Evolutionary conservation across 2,888 invertebrate species (phyloP).

Genomic region (Anthrax anthrax): DNA sequence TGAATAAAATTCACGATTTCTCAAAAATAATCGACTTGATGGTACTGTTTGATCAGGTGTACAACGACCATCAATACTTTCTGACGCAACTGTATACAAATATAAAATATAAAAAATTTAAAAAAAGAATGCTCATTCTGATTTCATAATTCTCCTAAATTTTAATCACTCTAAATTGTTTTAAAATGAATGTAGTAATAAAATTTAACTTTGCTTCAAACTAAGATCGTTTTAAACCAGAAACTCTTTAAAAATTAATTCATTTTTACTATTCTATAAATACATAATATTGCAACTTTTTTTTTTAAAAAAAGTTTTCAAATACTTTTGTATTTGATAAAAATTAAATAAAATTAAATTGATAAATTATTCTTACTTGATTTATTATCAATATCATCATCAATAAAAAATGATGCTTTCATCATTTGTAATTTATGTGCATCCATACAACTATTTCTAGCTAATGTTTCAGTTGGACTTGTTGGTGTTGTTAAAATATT

Average conservation of each 20-base stretch:
- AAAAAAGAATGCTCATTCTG: too few species aligned
- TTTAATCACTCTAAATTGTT: neutral
- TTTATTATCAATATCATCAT: constrained; percentile 24
- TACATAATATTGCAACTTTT: too few species aligned
- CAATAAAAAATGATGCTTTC: constrained; percentile 60
- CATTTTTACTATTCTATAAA: too few species aligned
- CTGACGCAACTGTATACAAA: constrained; percentile 1
- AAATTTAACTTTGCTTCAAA: too few species aligned
- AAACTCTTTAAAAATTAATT: too few species aligned
- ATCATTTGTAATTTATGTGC: constrained; percentile 62
- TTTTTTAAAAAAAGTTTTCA: too few species aligned
- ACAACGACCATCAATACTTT: constrained; percentile 12
- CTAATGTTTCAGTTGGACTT: constrained; percentile 49
- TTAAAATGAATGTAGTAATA: too few species aligned
- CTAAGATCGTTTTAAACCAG: too few species aligned
- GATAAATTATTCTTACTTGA: constrained; percentile 16
- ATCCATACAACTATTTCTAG: constrained; percentile 45
- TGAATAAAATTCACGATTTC: constrained; percentile 13
- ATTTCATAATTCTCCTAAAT: neutral
- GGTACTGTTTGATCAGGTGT: constrained; percentile 18
- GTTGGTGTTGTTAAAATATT: constrained; percentile 19
- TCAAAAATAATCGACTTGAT: constrained; percentile 5
- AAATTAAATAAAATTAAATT: neutral
- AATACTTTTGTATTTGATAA: neutral
- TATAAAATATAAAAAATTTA: neutral